Percentiles rank a stretch among this genome's conserved stretches.
Conservation (phyloP, 2,888 invertebrate genomes). For the Blomia tropicalis region DNA sequence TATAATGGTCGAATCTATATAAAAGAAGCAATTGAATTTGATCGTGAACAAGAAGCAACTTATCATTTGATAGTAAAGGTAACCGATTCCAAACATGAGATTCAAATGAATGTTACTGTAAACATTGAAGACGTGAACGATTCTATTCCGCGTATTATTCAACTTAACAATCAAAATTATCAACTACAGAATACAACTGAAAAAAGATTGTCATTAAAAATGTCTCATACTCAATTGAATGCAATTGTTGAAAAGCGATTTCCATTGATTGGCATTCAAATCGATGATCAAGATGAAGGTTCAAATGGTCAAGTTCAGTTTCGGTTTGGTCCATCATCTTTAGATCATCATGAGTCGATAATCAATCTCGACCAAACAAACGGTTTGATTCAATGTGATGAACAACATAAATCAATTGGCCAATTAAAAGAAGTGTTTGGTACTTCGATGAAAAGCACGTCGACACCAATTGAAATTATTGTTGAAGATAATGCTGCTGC, state of each 20-base stretch:
- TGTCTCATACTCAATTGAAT: neutral
- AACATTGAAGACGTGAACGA: slow-evolving; percentile 78
- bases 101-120: slow-evolving; percentile 56
- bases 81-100: slow-evolving; percentile 65
- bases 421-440: too few species aligned
- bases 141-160: slow-evolving; percentile 35
- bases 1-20: slow-evolving; percentile 32
- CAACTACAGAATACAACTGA: neutral
- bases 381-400: too few species aligned
- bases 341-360: neutral
- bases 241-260: slow-evolving; percentile 18
- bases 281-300: slow-evolving; percentile 12
- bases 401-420: too few species aligned
- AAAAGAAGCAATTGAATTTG: slow-evolving; percentile 41
- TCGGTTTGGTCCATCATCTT: neutral
- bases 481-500: neutral
- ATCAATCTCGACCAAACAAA: neutral
- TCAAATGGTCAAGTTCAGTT: neutral
- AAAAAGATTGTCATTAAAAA: neutral
- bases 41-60: slow-evolving; percentile 77
- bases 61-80: slow-evolving; percentile 86
- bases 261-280: slow-evolving; percentile 11
- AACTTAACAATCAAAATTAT: neutral
- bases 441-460: neutral
- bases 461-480: neutral